Evolutionary conservation across 2,797 vertebrate species (phyloP), one percentile per base, ranked within the genome.

Genomic region (Remorina albescens): DNA sequence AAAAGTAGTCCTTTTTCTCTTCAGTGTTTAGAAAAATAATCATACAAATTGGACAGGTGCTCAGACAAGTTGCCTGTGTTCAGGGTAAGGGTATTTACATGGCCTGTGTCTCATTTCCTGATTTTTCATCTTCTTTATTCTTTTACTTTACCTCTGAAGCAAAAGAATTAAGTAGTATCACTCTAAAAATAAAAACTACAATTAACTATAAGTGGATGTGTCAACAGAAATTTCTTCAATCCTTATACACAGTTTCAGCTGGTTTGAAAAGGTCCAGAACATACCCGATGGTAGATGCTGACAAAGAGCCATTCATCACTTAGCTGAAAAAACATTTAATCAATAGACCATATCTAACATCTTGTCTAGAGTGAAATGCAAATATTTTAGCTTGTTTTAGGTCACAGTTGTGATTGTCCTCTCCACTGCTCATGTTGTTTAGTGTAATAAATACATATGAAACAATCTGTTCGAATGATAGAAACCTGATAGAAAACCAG

Each of bases 41-140:
- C 2, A 57, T 16, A 74, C 32, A 75, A 68, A 68, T 23, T n/a
- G 51, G 49, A 69, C 49, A 19, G 21, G 51, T 32, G 25, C 53
- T 59, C 49, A 34, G 36, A 34, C 12, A 46, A 36, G 19, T 30
- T n/a, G 54, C 39, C 63, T 61, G 50, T 30, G 30, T 25, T 73
- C 46, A 63, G 10, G 11, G 66, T 49, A 46, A 66, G 16, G 58
- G 62, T 8, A 64, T 72, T 69, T 49, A 42, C 19, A 0, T 26
- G 73, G 73, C 71, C 57, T 63, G 32, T n/a, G 26, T 66, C 30
- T 28, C 57, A 80, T 67, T 71, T 83, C 62, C 64, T 74, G 63
- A 39, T 53, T 25, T 44, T 23, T 4, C 3, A 5, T 57, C 74
- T 59, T 54, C 36, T 56, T 51, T 70, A 32, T 32, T 76, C 18